Evolutionary conservation across 2,888 invertebrate species (phyloP).

Genomic region (Drosophila mimica): DNA sequence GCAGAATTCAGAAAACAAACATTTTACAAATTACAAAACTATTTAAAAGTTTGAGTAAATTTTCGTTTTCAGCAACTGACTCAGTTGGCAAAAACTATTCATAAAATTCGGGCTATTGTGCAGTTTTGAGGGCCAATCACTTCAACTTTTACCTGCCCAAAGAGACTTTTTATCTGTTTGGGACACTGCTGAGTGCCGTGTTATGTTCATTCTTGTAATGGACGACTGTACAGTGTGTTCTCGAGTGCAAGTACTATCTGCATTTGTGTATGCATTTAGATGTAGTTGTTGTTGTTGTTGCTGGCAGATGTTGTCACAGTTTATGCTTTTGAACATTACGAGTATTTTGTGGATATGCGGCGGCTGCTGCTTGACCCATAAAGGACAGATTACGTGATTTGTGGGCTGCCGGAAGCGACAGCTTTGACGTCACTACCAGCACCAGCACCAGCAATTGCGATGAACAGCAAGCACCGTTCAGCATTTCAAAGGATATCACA

Average conservation of each 20-base stretch:
- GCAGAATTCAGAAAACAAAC: not conserved
- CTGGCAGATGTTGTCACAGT: conserved; percentile 32
- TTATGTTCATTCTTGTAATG: conserved; percentile 25
- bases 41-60: not conserved
- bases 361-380: conserved; percentile 62
- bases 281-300: conserved; percentile 21
- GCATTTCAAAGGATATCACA: conserved; percentile 69
- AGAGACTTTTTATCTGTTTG: conserved; percentile 12
- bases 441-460: conserved; percentile 20
- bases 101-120: conserved; percentile 1
- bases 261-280: conserved; percentile 29
- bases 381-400: conserved; percentile 70
- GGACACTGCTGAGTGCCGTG: conserved; percentile 12
- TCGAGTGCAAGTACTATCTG: not conserved
- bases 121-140: conserved; percentile 15
- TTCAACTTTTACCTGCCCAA: conserved; percentile 39
- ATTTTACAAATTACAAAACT: not conserved
- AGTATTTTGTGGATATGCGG: conserved; percentile 34
- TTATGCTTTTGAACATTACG: conserved; percentile 45
- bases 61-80: not conserved
- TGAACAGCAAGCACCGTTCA: conserved; percentile 28
- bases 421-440: conserved; percentile 40
- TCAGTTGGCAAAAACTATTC: not conserved
- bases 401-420: conserved; percentile 40
- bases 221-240: not conserved